Evolutionary conservation across 2,113 vertebrate species (phyloP).

Genomic region (Leuciscus idus): DNA sequence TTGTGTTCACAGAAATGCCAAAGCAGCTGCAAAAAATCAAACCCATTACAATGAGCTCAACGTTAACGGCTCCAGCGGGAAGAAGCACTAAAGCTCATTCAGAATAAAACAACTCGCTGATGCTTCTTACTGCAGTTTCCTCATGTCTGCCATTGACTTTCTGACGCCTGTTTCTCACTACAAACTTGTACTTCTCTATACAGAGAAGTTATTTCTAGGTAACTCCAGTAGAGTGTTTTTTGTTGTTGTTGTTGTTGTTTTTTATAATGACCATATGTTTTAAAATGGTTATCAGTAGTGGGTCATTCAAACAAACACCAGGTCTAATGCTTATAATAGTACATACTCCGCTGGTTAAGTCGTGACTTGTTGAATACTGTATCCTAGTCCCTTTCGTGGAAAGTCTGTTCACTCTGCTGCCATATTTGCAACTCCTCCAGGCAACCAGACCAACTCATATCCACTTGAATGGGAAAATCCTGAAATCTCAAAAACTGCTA

Average conservation of each 20-base stretch:
- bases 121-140: slow-evolving; percentile 13
- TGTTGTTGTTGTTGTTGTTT: no score
- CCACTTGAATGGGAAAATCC: no score
- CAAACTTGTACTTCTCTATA: background rate
- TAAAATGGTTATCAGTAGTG: background rate
- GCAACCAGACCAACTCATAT: no score
- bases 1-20: slow-evolving; percentile 63
- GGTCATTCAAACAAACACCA: background rate
- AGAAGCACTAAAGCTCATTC: slow-evolving; percentile 65
- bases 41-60: slow-evolving; percentile 65
- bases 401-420: no score
- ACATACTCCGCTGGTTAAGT: background rate
- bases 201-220: background rate
- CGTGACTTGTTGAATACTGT: background rate
- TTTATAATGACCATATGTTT: background rate
- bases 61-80: slow-evolving; percentile 73
- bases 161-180: background rate
- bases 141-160: background rate
- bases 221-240: background rate
- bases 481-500: no score
- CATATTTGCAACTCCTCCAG: no score
- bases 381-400: background rate
- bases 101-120: slow-evolving; percentile 16
- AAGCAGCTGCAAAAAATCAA: slow-evolving; percentile 50
- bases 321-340: no score